These are phyloP conservation scores for Acinonyx jubatus DNA, from an alignment of 2,113 vertebrate species.

Conservation along the genomic window DNA sequence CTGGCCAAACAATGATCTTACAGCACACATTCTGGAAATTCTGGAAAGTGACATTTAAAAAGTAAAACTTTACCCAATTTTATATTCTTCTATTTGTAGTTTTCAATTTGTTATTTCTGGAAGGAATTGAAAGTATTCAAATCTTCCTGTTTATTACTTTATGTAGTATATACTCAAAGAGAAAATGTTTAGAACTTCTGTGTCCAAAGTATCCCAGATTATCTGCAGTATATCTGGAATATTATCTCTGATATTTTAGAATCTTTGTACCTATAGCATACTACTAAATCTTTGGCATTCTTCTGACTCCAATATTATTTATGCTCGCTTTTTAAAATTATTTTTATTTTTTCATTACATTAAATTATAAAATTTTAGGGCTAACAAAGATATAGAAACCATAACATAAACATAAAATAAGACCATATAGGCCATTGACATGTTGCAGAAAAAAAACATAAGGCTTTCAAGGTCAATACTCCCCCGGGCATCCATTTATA, in stretches of 20 bases:
- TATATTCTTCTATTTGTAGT: neutral
- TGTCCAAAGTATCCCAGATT: neutral
- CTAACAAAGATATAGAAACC: neutral
- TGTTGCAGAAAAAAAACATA: neutral
- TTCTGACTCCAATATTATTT: neutral
- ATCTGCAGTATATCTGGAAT: neutral
- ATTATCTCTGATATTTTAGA: neutral
- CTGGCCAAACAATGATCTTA: neutral
- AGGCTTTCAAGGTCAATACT: neutral
- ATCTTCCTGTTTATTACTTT: neutral
- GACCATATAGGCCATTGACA: neutral
- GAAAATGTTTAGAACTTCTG: neutral
- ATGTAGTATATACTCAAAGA: neutral
- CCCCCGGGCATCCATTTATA: neutral
- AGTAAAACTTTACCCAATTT: neutral
- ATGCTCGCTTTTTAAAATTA: neutral
- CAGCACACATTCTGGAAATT: neutral
- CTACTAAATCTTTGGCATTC: neutral
- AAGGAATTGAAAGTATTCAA: neutral
- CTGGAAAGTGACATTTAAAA: neutral
- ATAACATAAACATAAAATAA: neutral
- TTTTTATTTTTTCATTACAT: neutral
- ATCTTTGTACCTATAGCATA: neutral
- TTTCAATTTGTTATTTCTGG: neutral
- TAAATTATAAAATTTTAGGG: neutral